A percentile compares a stretch with the other conserved stretches of the same genome.
These are phyloP conservation scores for Drosophila nr. perissopoda DNA, from an alignment of 2,888 invertebrate species.

Conservation along the genomic window DNA sequence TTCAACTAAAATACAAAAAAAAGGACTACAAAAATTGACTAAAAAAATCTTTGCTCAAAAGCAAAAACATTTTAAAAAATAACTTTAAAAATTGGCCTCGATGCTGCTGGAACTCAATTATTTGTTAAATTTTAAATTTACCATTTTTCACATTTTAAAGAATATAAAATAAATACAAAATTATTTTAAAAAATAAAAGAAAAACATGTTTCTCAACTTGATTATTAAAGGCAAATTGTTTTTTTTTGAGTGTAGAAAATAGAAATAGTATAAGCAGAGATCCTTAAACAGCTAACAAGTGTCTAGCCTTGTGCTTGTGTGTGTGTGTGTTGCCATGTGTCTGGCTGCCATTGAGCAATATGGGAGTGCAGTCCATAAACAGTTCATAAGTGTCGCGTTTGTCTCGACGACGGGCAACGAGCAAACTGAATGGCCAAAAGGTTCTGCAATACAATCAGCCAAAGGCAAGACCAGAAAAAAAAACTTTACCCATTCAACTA, in stretches of 20 bases:
- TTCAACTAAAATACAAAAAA: not conserved
- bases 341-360: slow-evolving; percentile 25
- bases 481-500: slow-evolving; percentile 53
- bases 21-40: rapidly evolving
- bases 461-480: slow-evolving; percentile 19
- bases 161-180: not conserved
- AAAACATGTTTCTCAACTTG: not conserved
- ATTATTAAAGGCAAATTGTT: not conserved
- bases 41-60: not conserved
- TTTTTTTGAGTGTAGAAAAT: slow-evolving; percentile 4
- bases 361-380: slow-evolving; percentile 62
- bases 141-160: not conserved
- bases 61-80: not conserved
- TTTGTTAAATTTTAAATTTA: not conserved
- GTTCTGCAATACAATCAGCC: slow-evolving; percentile 35
- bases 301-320: not conserved
- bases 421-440: slow-evolving; percentile 43
- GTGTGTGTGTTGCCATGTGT: slow-evolving; percentile 7
- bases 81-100: not conserved
- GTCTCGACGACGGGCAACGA: slow-evolving; percentile 45
- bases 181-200: not conserved
- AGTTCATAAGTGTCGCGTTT: slow-evolving; percentile 77
- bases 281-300: slow-evolving; percentile 19
- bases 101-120: not conserved
- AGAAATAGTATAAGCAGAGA: slow-evolving; percentile 9